Percentiles rank a stretch among this genome's conserved stretches.
Conservation (phyloP, 2,113 vertebrate genomes). For the Trichomycterus rosablanca region DNA sequence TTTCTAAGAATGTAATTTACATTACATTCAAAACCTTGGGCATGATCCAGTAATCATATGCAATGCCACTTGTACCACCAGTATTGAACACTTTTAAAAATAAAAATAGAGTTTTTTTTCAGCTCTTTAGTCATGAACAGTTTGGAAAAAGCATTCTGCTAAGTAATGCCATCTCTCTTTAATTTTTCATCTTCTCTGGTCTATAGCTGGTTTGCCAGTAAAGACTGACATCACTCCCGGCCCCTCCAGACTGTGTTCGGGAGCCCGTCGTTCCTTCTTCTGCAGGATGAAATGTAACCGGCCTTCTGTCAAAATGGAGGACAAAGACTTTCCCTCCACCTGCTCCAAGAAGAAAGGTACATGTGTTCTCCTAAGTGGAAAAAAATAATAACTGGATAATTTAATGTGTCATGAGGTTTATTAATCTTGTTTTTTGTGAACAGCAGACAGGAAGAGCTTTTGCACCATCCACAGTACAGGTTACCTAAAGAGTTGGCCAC, state of each 20-base stretch:
- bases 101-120: too few relatives aligned
- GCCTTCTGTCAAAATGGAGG: conserved; percentile 94
- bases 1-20: too few relatives aligned
- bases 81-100: too few relatives aligned
- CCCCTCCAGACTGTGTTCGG: conserved; percentile 90
- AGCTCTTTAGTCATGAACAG: too few relatives aligned
- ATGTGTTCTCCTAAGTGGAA: not conserved
- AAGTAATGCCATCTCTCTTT: not conserved
- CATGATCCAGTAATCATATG: too few relatives aligned
- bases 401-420: too few relatives aligned
- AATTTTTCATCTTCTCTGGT: too few relatives aligned
- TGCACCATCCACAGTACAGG: conserved; percentile 99
- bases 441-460: conserved; percentile 96
- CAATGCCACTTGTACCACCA: too few relatives aligned
- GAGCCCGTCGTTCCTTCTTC: conserved; percentile 94
- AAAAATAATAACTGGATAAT: too few relatives aligned
- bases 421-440: conserved; percentile 15
- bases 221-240: conserved; percentile 95
- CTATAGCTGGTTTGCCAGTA: conserved; percentile 92
- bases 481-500: conserved; percentile 97
- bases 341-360: conserved; percentile 98
- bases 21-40: too few relatives aligned
- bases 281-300: conserved; percentile 98
- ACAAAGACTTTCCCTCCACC: conserved; percentile 94
- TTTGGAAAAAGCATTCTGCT: not conserved